Percentiles rank a stretch among this genome's conserved stretches.
Evolutionary conservation across 1,140 invertebrate genomes (phyloP).

Genomic region (Olivierus martensii): DNA sequence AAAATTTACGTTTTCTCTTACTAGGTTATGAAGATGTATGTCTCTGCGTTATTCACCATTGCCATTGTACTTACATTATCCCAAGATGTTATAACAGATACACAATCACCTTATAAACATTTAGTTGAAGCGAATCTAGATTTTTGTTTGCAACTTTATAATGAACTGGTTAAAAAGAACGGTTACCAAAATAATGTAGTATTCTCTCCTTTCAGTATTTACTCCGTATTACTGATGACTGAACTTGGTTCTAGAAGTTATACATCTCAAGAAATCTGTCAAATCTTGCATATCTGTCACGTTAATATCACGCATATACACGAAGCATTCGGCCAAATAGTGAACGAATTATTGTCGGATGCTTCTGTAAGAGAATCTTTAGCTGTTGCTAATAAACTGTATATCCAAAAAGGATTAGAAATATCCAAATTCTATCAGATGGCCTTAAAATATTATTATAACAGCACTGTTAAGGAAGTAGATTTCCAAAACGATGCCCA

Average conservation of each 20-base stretch:
- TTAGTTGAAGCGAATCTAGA: too few species aligned
- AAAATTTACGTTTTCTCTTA: too few species aligned
- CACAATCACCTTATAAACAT: too few species aligned
- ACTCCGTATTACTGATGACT: slow-evolving; percentile 69
- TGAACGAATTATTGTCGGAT: slow-evolving; percentile 16
- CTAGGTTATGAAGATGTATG: too few species aligned
- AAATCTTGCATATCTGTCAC: slow-evolving; percentile 48
- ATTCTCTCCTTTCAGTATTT: slow-evolving; percentile 70
- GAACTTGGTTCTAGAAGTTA: slow-evolving; percentile 69
- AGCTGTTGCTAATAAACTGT: slow-evolving; percentile 17
- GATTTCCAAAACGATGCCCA: slow-evolving; percentile 42
- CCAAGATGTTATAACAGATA: too few species aligned
- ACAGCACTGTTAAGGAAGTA: slow-evolving; percentile 42
- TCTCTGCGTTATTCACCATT: too few species aligned
- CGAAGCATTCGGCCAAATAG: slow-evolving; percentile 16
- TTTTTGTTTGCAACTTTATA: too few species aligned
- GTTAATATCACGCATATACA: slow-evolving; percentile 10
- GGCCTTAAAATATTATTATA: slow-evolving; percentile 19
- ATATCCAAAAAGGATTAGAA: slow-evolving; percentile 12
- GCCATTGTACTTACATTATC: too few species aligned
- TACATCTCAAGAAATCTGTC: slow-evolving; percentile 80
- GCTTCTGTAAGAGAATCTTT: slow-evolving; percentile 8
- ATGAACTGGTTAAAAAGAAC: neutral
- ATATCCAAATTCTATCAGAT: slow-evolving; percentile 10
- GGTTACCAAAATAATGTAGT: slow-evolving; percentile 33